Evolutionary conservation across 2,113 vertebrate species (phyloP).

Genomic region (Cranoglanis bouderius): DNA sequence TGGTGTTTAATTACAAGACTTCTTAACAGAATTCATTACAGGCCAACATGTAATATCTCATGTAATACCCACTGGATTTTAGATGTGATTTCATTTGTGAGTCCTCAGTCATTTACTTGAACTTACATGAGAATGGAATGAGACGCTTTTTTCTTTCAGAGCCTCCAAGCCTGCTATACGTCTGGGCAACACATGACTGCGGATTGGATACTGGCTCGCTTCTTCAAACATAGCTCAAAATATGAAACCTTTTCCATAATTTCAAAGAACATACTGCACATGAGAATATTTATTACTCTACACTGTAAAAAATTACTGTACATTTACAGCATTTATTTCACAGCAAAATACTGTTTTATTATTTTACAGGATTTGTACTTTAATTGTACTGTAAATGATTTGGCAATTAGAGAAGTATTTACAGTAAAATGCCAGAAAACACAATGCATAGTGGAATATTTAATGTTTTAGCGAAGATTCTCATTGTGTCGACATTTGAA

Average conservation of each 20-base stretch:
- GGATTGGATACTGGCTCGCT: neutral
- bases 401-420: neutral
- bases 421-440: neutral
- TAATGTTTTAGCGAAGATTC: neutral
- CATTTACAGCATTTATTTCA: neutral
- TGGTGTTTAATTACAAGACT: constrained; percentile 38
- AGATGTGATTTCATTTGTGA: neutral
- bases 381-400: neutral
- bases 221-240: constrained; percentile 5
- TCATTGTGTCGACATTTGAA: neutral
- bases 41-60: constrained; percentile 35
- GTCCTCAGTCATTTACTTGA: constrained; percentile 22
- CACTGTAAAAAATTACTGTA: neutral
- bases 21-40: constrained; percentile 33
- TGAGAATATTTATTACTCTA: neutral
- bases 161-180: neutral
- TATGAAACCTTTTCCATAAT: neutral
- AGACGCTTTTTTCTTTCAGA: neutral
- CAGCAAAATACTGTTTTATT: constrained; percentile 2
- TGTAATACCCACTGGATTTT: constrained; percentile 29
- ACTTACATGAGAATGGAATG: constrained; percentile 15
- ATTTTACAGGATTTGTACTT: neutral
- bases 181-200: neutral
- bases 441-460: neutral
- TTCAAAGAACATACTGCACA: neutral